phyloP scores from a whole-genome alignment of 2,113 vertebrate species.

The Nibea coibor region DNA sequence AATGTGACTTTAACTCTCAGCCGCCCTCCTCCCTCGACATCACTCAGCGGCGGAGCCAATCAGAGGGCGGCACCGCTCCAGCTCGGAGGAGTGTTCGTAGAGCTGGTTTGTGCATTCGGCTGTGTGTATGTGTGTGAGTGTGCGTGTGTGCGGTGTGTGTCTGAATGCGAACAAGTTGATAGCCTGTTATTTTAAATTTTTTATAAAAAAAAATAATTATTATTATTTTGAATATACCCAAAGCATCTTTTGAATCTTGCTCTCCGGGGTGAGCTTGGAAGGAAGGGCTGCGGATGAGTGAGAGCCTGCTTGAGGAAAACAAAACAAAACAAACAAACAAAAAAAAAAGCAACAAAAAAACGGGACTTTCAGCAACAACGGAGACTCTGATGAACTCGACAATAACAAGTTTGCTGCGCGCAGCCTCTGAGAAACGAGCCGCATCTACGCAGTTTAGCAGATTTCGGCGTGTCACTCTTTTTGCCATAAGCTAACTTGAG shows the following conservation, averaged over 20 bases:
- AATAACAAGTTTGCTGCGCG: conserved; percentile 64
- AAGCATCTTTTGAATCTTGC: conserved; percentile 27
- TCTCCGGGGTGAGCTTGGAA: not conserved
- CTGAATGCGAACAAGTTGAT: conserved; percentile 65
- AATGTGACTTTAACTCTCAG: conserved; percentile 76
- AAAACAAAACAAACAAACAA: not conserved
- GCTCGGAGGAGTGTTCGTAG: conserved; percentile 59
- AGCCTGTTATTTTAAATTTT: not conserved
- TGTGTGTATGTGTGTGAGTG: conserved; percentile 70
- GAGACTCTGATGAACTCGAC: conserved; percentile 58
- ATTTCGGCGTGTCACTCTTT: conserved; percentile 17
- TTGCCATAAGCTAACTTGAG: conserved; percentile 31
- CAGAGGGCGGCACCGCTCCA: conserved; percentile 43
- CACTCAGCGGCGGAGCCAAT: conserved; percentile 73
- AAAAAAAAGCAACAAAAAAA: conserved; percentile 14
- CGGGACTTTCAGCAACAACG: conserved; percentile 26
- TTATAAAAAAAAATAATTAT: conserved; percentile 2
- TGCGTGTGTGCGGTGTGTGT: conserved; percentile 69
- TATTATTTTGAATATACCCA: conserved; percentile 14
- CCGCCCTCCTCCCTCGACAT: conserved; percentile 70
- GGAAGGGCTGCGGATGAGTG: conserved; percentile 13
- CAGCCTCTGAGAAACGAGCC: conserved; percentile 55
- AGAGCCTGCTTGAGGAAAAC: conserved; percentile 16
- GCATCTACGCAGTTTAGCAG: conserved; percentile 64
- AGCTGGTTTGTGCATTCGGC: conserved; percentile 53